Conservation (phyloP, 1,140 invertebrate genomes). For the Wiebesia pumilae region DNA sequence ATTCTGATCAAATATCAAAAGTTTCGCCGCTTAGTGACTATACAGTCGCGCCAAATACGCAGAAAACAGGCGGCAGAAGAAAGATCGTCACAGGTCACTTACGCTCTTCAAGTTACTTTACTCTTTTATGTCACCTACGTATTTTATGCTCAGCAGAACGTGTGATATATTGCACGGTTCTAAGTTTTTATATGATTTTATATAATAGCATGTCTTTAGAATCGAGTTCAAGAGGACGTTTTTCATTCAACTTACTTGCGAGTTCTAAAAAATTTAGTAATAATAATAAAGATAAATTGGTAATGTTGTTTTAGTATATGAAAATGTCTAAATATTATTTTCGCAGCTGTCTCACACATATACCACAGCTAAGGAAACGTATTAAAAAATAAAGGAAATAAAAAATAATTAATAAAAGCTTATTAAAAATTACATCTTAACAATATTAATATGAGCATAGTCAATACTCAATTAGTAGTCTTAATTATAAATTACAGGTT, state of each 20-base stretch:
- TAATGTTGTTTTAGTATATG: too few species aligned
- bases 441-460: background rate
- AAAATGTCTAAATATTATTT: too few species aligned
- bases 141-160: background rate
- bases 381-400: too few species aligned
- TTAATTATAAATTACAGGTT: background rate
- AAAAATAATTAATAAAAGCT: too few species aligned
- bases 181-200: background rate
- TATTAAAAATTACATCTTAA: too few species aligned
- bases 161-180: background rate
- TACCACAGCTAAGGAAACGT: too few species aligned
- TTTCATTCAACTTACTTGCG: background rate
- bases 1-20: slow-evolving; percentile 62
- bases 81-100: slow-evolving; percentile 38
- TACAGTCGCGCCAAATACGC: background rate
- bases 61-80: background rate
- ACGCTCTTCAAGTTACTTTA: background rate
- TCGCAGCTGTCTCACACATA: too few species aligned
- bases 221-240: background rate
- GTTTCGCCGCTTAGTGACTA: slow-evolving; percentile 30
- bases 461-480: background rate
- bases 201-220: background rate
- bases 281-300: too few species aligned
- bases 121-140: background rate
- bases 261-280: too few species aligned